Evolutionary conservation across 2,113 vertebrate species (phyloP).

Genomic region (Oryzias celebensis): DNA sequence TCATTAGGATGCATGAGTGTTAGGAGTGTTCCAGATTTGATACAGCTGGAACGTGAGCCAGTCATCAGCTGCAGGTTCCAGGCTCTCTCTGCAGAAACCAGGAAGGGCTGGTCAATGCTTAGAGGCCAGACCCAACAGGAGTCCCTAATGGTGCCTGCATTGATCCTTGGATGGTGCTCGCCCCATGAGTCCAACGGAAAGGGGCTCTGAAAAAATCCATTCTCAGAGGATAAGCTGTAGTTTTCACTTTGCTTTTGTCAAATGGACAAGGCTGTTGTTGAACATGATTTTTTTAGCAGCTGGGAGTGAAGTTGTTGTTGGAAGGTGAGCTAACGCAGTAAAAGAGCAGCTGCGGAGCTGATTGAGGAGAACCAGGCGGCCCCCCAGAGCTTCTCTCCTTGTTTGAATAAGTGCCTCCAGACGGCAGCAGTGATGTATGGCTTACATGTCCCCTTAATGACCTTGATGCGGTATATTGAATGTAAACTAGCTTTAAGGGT

Average conservation of each 20-base stretch:
- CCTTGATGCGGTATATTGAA: slow-evolving; percentile 60
- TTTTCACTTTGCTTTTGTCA: slow-evolving; percentile 37
- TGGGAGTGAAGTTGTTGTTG: slow-evolving; percentile 1
- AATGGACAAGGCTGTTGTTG: slow-evolving; percentile 5
- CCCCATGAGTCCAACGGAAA: slow-evolving; percentile 66
- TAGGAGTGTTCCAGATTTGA: slow-evolving; percentile 6
- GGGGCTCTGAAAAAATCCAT: slow-evolving; percentile 24
- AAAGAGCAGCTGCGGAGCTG: slow-evolving; percentile 16
- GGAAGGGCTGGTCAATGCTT: slow-evolving; percentile 56
- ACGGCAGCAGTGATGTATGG: slow-evolving; percentile 65
- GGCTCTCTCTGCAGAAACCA: slow-evolving; percentile 31
- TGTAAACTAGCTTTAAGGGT: slow-evolving; percentile 65
- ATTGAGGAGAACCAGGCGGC: slow-evolving; percentile 13
- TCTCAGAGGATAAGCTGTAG: slow-evolving; percentile 9
- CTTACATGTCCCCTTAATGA: slow-evolving; percentile 59
- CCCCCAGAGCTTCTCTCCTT: slow-evolving; percentile 42
- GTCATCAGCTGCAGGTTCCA: slow-evolving; percentile 6
- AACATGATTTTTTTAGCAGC: slow-evolving; percentile 8
- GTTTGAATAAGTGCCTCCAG: slow-evolving; percentile 45
- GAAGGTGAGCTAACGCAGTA: slow-evolving; percentile 14
- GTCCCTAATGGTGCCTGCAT: slow-evolving; percentile 69
- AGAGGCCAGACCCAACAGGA: slow-evolving; percentile 51
- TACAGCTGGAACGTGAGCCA: slow-evolving; percentile 15
- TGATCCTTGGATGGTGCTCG: slow-evolving; percentile 56
- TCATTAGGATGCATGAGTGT: slow-evolving; percentile 31